Evolutionary conservation across 2,888 invertebrate species (phyloP).

Genomic region (Caenorhabditis becei): DNA sequence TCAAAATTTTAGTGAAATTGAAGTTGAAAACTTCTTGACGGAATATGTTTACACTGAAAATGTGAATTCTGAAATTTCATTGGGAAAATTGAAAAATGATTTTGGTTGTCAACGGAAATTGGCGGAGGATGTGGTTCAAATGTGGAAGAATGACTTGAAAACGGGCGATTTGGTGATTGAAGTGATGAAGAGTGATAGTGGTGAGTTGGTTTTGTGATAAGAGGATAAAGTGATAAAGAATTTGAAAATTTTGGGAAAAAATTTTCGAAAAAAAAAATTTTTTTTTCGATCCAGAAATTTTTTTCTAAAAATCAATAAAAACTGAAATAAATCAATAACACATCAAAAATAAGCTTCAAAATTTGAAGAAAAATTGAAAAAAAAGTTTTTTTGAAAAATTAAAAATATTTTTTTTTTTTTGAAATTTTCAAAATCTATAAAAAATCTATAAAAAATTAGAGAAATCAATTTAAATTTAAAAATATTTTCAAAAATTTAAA

Average conservation of each 20-base stretch:
- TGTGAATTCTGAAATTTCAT: too few relatives aligned
- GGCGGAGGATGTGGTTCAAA: slow-evolving; percentile 27
- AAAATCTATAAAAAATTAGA: too few relatives aligned
- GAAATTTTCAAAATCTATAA: not conserved
- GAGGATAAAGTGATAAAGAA: too few relatives aligned
- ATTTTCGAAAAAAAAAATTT: too few relatives aligned
- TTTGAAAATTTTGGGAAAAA: too few relatives aligned
- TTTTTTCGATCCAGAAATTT: not conserved
- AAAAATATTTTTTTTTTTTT: not conserved
- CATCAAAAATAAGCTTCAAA: not conserved
- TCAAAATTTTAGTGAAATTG: slow-evolving; percentile 19
- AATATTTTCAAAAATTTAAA: too few relatives aligned
- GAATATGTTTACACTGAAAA: slow-evolving; percentile 54
- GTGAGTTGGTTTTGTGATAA: too few relatives aligned
- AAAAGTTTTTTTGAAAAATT: not conserved
- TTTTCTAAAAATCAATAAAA: not conserved
- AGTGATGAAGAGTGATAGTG: slow-evolving; percentile 18
- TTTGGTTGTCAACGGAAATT: slow-evolving; percentile 43
- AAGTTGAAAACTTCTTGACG: slow-evolving; percentile 19
- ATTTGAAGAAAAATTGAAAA: not conserved
- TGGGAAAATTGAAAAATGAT: slow-evolving; percentile 35
- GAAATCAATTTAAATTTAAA: too few relatives aligned
- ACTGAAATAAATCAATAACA: not conserved
- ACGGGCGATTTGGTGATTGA: slow-evolving; percentile 49
- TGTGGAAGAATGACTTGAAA: slow-evolving; percentile 32